Conservation (phyloP, 1,140 invertebrate genomes). For the Bombus cullumanus region DNA sequence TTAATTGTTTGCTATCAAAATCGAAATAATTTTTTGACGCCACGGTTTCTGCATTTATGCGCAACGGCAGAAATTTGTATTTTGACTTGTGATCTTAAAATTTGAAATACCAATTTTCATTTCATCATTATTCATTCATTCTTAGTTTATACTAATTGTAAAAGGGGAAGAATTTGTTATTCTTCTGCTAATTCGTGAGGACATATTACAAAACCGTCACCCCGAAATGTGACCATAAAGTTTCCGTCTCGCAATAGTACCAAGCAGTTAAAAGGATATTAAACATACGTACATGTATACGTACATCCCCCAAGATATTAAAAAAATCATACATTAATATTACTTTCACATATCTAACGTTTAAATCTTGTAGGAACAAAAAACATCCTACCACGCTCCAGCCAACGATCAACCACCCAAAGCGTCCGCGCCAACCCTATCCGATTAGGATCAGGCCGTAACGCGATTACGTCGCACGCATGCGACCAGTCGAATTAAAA, state of each 20-base stretch:
- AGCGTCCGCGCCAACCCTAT: constrained; percentile 23
- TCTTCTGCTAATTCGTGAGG: too few species aligned
- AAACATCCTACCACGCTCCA: background rate
- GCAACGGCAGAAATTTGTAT: background rate
- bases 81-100: background rate
- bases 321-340: too few species aligned
- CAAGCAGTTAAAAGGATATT: background rate
- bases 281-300: too few species aligned
- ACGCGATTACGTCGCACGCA: constrained; percentile 27
- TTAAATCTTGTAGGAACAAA: background rate
- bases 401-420: background rate
- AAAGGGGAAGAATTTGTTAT: too few species aligned
- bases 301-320: too few species aligned
- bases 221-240: background rate
- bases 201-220: too few species aligned
- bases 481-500: constrained; percentile 30
- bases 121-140: too few species aligned
- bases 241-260: background rate
- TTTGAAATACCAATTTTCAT: too few species aligned
- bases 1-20: background rate
- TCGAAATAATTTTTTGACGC: background rate
- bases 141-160: too few species aligned
- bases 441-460: constrained; percentile 23
- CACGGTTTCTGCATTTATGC: background rate
- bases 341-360: too few species aligned